Conservation (phyloP, 2,888 invertebrate species). For the Drosophila suboccidentalis region DNA sequence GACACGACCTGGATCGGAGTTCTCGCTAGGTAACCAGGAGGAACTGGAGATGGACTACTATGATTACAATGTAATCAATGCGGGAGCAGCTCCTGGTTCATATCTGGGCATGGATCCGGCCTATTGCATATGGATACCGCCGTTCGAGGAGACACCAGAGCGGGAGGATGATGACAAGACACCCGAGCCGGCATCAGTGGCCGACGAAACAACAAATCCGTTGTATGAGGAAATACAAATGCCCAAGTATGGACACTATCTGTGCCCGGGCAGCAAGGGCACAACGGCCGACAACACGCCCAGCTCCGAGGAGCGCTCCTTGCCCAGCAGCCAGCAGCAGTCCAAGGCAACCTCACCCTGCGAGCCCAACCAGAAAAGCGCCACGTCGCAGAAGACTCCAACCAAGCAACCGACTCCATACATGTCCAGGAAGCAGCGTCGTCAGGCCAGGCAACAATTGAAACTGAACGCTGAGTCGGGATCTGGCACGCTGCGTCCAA, state of each 20-base stretch:
- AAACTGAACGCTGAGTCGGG: constrained; percentile 61
- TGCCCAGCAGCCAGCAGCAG: constrained; percentile 77
- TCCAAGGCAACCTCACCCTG: constrained; percentile 83
- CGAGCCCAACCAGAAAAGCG: constrained; percentile 67
- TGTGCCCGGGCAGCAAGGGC: constrained; percentile 87
- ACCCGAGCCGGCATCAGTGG: constrained; percentile 84
- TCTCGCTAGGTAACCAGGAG: constrained; percentile 90
- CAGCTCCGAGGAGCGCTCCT: constrained; percentile 86
- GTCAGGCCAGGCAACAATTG: constrained; percentile 72
- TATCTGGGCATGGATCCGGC: constrained; percentile 96
- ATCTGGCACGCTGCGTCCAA: constrained; percentile 42
- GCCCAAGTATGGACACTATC: constrained; percentile 84
- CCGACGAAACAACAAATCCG: constrained; percentile 69
- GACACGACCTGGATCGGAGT: constrained; percentile 90
- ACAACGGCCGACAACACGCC: constrained; percentile 86
- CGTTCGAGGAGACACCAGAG: constrained; percentile 91
- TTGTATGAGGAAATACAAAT: constrained; percentile 86
- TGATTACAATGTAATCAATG: constrained; percentile 94
- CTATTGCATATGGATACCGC: constrained; percentile 95
- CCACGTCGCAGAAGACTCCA: constrained; percentile 25
- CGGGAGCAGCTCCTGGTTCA: constrained; percentile 93
- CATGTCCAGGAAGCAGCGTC: constrained; percentile 74
- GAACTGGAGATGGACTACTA: constrained; percentile 95
- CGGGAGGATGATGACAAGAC: constrained; percentile 88
- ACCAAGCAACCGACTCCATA: constrained; percentile 72